A percentile compares a stretch with the other conserved stretches of the same genome.
Evolutionary conservation across 1,140 invertebrate genomes (phyloP).

Genomic region (Bombyx mandarina): DNA sequence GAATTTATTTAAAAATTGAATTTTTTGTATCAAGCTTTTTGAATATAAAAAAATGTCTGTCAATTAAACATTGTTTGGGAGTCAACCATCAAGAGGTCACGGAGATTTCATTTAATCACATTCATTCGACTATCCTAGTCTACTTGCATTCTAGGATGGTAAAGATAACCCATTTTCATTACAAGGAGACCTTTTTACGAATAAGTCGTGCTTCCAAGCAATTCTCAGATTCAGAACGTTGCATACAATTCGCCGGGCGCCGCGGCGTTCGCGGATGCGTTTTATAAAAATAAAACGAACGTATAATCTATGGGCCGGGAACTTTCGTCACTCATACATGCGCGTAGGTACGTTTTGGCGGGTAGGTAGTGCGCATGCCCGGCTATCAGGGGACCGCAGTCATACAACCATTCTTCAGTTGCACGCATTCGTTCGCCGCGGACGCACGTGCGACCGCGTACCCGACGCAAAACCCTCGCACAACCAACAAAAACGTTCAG

Average conservation of each 20-base stretch:
- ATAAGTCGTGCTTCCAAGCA: too few species aligned
- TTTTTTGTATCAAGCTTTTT: too few species aligned
- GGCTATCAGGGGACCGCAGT: constrained; percentile 48
- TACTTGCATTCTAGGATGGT: too few species aligned
- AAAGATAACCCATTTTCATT: too few species aligned
- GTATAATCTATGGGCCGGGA: constrained; percentile 22
- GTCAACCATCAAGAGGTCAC: too few species aligned
- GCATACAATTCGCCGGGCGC: neutral
- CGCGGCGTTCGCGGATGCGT: too few species aligned
- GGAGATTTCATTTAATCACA: too few species aligned
- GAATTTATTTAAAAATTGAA: too few species aligned
- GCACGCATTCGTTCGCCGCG: constrained; percentile 30
- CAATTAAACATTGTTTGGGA: too few species aligned
- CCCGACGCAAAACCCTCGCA: constrained; percentile 24
- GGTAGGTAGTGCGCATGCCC: constrained; percentile 51
- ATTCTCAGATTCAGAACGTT: neutral
- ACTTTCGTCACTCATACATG: constrained; percentile 41
- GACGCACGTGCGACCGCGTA: constrained; percentile 24
- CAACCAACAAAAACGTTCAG: constrained; percentile 36
- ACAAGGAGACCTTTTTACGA: too few species aligned
- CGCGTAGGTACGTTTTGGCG: constrained; percentile 65
- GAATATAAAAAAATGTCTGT: too few species aligned
- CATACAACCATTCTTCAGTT: constrained; percentile 66
- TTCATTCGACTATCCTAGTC: too few species aligned
- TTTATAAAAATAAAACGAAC: constrained; percentile 4